Conservation (phyloP, 1,140 invertebrate species). For the Caerostris extrusa region DNA sequence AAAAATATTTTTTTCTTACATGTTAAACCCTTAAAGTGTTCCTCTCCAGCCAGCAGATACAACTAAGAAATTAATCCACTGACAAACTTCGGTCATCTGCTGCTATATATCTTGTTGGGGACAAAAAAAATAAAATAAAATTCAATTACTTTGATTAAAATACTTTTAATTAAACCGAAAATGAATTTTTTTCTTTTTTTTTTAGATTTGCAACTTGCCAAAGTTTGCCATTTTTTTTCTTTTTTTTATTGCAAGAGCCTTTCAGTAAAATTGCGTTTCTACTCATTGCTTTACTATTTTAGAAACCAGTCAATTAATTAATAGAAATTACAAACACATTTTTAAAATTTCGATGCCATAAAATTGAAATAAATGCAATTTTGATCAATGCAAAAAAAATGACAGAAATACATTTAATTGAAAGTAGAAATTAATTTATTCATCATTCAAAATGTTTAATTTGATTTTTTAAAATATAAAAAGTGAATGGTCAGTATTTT, state of each 20-base stretch:
- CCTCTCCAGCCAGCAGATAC: neutral
- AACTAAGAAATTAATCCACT: slow-evolving; percentile 22
- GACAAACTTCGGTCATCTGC: neutral
- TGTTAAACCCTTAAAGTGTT: too few species aligned
- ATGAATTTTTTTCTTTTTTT: neutral
- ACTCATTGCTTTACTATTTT: neutral
- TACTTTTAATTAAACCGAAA: neutral
- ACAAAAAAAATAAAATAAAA: neutral
- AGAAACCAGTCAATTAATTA: neutral
- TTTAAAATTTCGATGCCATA: neutral
- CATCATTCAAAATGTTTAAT: too few species aligned
- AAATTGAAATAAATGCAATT: too few species aligned
- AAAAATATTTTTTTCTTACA: neutral
- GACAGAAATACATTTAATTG: too few species aligned
- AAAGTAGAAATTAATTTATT: too few species aligned
- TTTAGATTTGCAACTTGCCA: neutral
- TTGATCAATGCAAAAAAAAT: too few species aligned
- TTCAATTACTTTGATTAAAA: neutral
- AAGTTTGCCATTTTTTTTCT: neutral
- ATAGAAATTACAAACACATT: neutral
- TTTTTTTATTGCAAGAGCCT: neutral
- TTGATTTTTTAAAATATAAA: too few species aligned
- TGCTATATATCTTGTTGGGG: neutral
- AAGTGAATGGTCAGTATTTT: too few species aligned
- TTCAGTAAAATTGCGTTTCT: neutral